Conservation (phyloP, 2,888 invertebrate genomes). For the Strigamia transsilvanica region DNA sequence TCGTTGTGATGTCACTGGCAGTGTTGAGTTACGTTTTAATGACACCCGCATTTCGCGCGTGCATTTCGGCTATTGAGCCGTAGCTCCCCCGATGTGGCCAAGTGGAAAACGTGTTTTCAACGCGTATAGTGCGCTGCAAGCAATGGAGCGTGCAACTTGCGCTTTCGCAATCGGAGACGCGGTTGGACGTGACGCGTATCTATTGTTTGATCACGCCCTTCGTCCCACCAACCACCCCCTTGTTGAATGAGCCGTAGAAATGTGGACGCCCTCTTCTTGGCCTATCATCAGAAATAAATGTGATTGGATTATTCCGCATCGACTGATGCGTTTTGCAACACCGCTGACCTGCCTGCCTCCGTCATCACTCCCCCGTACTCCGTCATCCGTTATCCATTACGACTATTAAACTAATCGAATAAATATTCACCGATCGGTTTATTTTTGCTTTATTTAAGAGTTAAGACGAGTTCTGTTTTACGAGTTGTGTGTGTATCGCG, state of each 20-base stretch:
- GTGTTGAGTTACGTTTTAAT: conserved; percentile 32
- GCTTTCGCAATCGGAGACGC: conserved; percentile 35
- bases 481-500: background rate
- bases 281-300: conserved; percentile 38
- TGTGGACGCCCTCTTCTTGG: conserved; percentile 31
- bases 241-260: conserved; percentile 31
- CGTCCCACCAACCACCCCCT: background rate
- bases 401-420: too few relatives aligned
- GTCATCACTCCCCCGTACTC: background rate
- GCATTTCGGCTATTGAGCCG: background rate
- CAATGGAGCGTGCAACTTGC: conserved; percentile 28
- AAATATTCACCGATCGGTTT: too few relatives aligned
- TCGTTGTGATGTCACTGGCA: background rate
- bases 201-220: conserved; percentile 27
- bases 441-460: too few relatives aligned
- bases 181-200: conserved; percentile 32
- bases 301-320: conserved; percentile 23
- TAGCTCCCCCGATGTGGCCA: conserved; percentile 27
- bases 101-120: conserved; percentile 31
- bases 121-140: background rate
- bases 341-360: background rate
- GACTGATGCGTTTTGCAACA: conserved; percentile 24
- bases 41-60: conserved; percentile 18
- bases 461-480: background rate
- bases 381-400: background rate